These are phyloP conservation scores for Morus bassanus DNA, from an alignment of 2,797 vertebrate species.

Conservation along the genomic window DNA sequence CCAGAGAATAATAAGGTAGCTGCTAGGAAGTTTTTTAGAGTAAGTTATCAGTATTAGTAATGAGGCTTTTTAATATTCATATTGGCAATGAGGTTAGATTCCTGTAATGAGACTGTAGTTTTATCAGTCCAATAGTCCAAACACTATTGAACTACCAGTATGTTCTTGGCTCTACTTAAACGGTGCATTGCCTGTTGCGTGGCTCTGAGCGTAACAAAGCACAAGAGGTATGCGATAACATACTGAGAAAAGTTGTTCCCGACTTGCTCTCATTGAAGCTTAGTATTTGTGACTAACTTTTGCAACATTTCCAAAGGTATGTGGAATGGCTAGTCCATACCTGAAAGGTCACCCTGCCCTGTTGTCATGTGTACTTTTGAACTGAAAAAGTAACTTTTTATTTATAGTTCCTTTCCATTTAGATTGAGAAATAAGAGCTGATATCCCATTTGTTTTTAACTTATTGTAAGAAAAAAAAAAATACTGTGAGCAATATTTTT, in stretches of 20 bases:
- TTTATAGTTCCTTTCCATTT: neutral
- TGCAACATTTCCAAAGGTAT: neutral
- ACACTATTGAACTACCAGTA: neutral
- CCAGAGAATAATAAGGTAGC: neutral
- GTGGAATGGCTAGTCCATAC: neutral
- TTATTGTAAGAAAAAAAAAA: neutral
- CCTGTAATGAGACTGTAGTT: neutral
- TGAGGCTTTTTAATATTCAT: neutral
- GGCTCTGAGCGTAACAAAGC: neutral
- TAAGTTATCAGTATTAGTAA: neutral
- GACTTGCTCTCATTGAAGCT: neutral
- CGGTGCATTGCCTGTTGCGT: neutral
- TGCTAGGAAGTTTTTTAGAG: neutral
- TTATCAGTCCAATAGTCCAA: neutral
- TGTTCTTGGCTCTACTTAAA: neutral
- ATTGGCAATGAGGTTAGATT: neutral
- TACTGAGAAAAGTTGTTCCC: neutral
- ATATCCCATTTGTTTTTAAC: neutral
- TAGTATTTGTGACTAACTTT: neutral
- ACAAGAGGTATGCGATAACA: neutral
- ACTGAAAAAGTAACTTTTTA: neutral
- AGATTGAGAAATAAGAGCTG: neutral
- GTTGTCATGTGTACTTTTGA: neutral
- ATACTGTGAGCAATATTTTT: neutral
- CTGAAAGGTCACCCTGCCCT: neutral